Base-by-base conservation (phyloP, 2,888 invertebrate genomes). In the Epistrophe eligans region DNA sequence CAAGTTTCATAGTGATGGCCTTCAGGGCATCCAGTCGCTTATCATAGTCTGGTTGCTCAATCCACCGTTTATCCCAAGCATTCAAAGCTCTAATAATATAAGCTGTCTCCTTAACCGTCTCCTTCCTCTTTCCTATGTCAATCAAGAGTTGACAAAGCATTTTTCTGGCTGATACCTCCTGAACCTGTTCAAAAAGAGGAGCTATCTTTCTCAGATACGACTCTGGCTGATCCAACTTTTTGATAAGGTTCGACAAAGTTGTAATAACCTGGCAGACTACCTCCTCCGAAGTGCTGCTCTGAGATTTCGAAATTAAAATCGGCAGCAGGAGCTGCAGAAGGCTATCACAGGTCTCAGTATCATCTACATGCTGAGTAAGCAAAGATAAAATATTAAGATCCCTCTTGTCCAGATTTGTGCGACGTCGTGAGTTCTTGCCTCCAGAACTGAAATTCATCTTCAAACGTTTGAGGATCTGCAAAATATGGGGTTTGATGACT, bases 11-110 rank as follows among this genome's bases (percentile, higher is more conserved):
- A 83, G 95, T 95, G 52, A 98, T 95, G 89, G 94, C 93, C 89
- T 95, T 95, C 89, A 97, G 97, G 0, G 97, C 97, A 73, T 96
- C 95, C 28, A 98, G 94, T 89, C 99, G 94, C 89, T 94, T 94
- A 84, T 97, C 95, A 90, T 97, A 98, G 93, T 99, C 98, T 0
- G 99, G 98, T 91, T 99, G 98, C 90, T 99, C 98, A n/a, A 99
- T 94, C 95, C 97, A 97, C 88, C 96, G 95, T 58, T 95, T 94
- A 92, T 99, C 97, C 94, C 96, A 98, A 0, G 98, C 96, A 93
- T 99, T 99, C 89, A 99, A 94, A 91, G 96, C 95, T 7, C 91
- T 91, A 4, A 97, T 92, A 15, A 96, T 90, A 15, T 94, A 91
- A 0, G 95, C 94, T 52, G 93, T 91, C 0, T 94, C 93, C 73